Percentiles rank a stretch among this genome's conserved stretches.
Evolutionary conservation across 1,140 invertebrate species (phyloP).

Genomic region (Rhynchophorus ferrugineus): DNA sequence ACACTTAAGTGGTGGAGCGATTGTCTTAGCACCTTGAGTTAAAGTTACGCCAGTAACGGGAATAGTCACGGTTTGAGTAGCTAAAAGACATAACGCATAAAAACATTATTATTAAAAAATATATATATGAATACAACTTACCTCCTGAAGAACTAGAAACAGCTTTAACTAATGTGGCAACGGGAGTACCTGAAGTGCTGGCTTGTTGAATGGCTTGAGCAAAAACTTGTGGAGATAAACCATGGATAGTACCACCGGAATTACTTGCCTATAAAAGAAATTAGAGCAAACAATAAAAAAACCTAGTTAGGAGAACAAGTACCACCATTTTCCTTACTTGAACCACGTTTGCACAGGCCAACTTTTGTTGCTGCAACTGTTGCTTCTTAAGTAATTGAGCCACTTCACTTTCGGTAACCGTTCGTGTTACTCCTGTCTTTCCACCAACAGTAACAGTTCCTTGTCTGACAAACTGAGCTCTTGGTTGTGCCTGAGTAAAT

Average conservation of each 20-base stretch:
- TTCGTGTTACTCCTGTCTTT: constrained; percentile 45
- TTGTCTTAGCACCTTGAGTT: constrained; percentile 39
- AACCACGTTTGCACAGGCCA: constrained; percentile 42
- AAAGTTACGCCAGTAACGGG: constrained; percentile 42
- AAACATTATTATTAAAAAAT: background rate
- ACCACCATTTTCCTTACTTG: constrained; percentile 5
- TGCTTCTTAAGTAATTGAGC: constrained; percentile 62
- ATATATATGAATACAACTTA: constrained; percentile 11
- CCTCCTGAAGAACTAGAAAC: constrained; percentile 41
- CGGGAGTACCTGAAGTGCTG: constrained; percentile 42
- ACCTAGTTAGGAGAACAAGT: background rate
- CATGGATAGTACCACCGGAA: constrained; percentile 38
- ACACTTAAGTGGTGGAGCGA: constrained; percentile 45
- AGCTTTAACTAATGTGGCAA: constrained; percentile 55
- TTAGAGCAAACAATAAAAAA: background rate
- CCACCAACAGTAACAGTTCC: constrained; percentile 35
- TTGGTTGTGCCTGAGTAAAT: constrained; percentile 37
- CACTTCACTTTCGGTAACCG: constrained; percentile 62
- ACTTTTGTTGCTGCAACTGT: constrained; percentile 49
- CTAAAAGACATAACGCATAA: constrained; percentile 14
- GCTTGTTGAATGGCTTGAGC: constrained; percentile 48
- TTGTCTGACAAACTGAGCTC: constrained; percentile 37
- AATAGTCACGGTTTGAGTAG: constrained; percentile 44
- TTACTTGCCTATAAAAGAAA: constrained; percentile 27
- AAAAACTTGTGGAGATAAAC: constrained; percentile 48